Percentiles rank a stretch among this genome's conserved stretches.
These are phyloP conservation scores for Chrysomela aeneicollis DNA, from an alignment of 2,888 invertebrate genomes.

Conservation along the genomic window DNA sequence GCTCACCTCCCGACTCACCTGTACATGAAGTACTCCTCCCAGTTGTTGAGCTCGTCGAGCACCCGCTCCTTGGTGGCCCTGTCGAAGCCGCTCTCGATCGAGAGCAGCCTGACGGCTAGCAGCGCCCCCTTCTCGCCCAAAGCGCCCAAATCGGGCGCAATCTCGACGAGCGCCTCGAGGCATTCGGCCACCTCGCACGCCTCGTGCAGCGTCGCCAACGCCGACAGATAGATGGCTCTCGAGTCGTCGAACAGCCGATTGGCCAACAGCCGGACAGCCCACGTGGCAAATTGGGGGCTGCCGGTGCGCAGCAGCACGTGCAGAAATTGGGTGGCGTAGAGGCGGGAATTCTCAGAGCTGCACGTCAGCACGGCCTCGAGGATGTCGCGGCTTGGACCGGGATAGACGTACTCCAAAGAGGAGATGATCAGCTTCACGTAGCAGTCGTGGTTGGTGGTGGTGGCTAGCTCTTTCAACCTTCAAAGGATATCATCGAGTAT, in stretches of 20 bases:
- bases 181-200: conserved; percentile 88
- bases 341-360: conserved; percentile 68
- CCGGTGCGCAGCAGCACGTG: conserved; percentile 84
- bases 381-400: conserved; percentile 70
- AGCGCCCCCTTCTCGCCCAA: conserved; percentile 77
- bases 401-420: conserved; percentile 85
- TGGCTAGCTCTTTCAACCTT: conserved; percentile 82
- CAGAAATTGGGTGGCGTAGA: conserved; percentile 93
- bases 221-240: conserved; percentile 75
- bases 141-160: conserved; percentile 73
- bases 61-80: conserved; percentile 66
- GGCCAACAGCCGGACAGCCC: conserved; percentile 87
- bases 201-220: conserved; percentile 87
- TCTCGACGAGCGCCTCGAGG: conserved; percentile 77
- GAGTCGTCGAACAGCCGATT: conserved; percentile 86
- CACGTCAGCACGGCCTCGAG: conserved; percentile 65
- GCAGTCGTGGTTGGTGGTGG: conserved; percentile 85
- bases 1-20: too few relatives aligned
- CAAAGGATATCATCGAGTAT: too few relatives aligned
- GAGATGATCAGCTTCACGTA: conserved; percentile 94
- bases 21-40: conserved; percentile 78
- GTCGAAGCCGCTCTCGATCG: conserved; percentile 74
- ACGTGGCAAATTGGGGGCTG: conserved; percentile 77
- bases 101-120: conserved; percentile 78
- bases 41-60: conserved; percentile 78